Evolutionary conservation across 2,113 vertebrate genomes (phyloP), one percentile per base, ranked within the genome.

Genomic region (Psilopsiagon aymara): DNA sequence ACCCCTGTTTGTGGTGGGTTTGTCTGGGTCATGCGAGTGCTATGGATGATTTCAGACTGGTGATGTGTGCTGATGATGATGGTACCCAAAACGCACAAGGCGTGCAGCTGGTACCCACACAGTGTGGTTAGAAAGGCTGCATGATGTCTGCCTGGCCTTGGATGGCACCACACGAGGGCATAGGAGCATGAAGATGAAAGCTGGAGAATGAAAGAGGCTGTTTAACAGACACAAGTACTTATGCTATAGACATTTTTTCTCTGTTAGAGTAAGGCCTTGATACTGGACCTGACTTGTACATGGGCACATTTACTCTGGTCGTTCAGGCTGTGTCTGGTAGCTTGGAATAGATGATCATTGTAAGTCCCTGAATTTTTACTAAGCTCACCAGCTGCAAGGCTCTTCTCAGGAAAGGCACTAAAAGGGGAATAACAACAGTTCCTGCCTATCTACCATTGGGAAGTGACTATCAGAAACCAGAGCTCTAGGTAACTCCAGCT

Each of bases 21-120:
- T 69, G 4, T 15, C 5, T 0, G 1, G 18, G 29, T 28, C 17
- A 27, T 2, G 7, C 5, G 0, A 29, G 8, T 14, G 62, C 53
- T 18, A 1, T 2, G 5, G 49, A 1, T 3, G 7, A 1, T 67
- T 83, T 49, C 55, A 11, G 62, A 21, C 11, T 0, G 12, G 15
- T 0, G 17, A 4, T 6, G 31, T 7, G 43, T 25, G 49, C 10
- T 24, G 35, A 17, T 25, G 47, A 10, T 21, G 7, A n/a, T 0
- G 4, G 25, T 11, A 17, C 71, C 64, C 51, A 11, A 51, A 46
- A 4, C 1, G 2, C 44, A 11, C 13, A 2, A 35, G 1, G 2
- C 15, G 19, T 17, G 41, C n/a, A 31, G 75, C 70, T 31, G 77
- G 24, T 33, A 25, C 43, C 31, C 41, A 9, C 12, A 0, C 27